These are phyloP conservation scores for Bhutanitis thaidina DNA, from an alignment of 2,888 invertebrate species.

Conservation along the genomic window DNA sequence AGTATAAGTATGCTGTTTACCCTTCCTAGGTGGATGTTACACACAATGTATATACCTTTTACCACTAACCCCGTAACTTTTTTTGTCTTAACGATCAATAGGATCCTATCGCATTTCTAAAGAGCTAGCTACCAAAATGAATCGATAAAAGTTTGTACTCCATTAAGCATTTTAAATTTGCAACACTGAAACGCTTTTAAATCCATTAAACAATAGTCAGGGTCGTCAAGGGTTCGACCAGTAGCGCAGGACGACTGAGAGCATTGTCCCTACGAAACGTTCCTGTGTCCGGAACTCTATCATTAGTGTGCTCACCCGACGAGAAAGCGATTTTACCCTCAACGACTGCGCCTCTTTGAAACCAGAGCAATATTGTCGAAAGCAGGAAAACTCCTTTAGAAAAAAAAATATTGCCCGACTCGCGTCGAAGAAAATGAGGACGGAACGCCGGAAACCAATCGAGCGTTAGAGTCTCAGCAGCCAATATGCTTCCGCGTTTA, in stretches of 20 bases:
- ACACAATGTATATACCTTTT: too few species aligned
- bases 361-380: constrained; percentile 76
- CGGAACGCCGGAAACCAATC: constrained; percentile 68
- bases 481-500: constrained; percentile 62
- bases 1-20: too few species aligned
- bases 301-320: constrained; percentile 78
- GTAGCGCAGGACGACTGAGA: constrained; percentile 28
- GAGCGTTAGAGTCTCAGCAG: constrained; percentile 60
- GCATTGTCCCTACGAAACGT: constrained; percentile 36
- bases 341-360: constrained; percentile 66
- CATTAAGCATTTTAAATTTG: constrained; percentile 37
- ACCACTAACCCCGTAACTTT: too few species aligned
- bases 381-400: constrained; percentile 72
- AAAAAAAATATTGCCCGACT: constrained; percentile 62
- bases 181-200: constrained; percentile 66
- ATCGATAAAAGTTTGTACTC: constrained; percentile 21
- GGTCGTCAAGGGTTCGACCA: constrained; percentile 53
- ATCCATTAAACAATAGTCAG: constrained; percentile 58
- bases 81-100: background rate
- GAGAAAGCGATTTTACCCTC: constrained; percentile 75
- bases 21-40: too few species aligned
- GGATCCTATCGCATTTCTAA: background rate
- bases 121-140: background rate
- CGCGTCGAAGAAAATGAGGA: constrained; percentile 67
- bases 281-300: constrained; percentile 69